A percentile compares a stretch with the other conserved stretches of the same genome.
Evolutionary conservation across 1,140 invertebrate genomes (phyloP).

Genomic region (Ceratina australensis): DNA sequence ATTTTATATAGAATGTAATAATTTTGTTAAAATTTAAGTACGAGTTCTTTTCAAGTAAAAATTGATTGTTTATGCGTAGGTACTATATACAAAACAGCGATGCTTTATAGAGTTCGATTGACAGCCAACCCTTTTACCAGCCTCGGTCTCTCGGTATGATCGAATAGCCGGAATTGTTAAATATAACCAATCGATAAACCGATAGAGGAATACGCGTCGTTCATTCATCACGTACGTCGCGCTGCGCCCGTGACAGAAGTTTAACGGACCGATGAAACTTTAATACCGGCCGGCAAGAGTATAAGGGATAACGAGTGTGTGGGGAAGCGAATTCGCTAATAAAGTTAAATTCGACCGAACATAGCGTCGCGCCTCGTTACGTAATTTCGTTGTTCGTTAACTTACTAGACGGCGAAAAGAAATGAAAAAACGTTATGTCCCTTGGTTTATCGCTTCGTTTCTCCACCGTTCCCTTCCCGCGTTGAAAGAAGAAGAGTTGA

Average conservation of each 20-base stretch:
- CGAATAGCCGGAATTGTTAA: neutral
- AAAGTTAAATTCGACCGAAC: constrained; percentile 2
- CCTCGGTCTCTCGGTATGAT: neutral
- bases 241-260: neutral
- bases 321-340: neutral
- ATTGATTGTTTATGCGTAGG: neutral
- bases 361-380: neutral
- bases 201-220: neutral
- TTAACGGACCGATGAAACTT: constrained; percentile 17
- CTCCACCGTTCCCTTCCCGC: neutral
- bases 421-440: neutral
- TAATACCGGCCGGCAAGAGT: constrained; percentile 8
- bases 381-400: constrained; percentile 14
- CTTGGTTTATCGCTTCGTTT: constrained; percentile 12
- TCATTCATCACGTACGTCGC: constrained; percentile 17
- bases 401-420: neutral
- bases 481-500: no score
- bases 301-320: neutral
- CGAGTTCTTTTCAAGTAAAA: no score
- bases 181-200: constrained; percentile 25
- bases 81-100: neutral
- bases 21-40: no score
- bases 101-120: no score
- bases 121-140: neutral
- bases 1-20: no score